Evolutionary conservation across 2,797 vertebrate genomes (phyloP), one percentile per base, ranked within the genome.

Genomic region (Podarcis siculus): DNA sequence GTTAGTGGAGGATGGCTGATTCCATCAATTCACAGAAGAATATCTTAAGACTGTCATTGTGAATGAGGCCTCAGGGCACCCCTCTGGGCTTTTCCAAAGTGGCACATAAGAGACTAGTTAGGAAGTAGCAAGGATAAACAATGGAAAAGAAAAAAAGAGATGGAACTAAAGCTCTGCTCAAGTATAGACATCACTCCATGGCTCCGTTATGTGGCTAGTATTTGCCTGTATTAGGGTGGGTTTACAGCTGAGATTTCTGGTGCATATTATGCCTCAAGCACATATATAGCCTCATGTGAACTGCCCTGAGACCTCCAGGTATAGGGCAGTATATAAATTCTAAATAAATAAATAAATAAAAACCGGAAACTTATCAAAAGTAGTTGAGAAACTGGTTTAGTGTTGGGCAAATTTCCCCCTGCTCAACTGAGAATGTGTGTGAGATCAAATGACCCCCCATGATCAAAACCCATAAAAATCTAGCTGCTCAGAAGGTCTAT

Each of bases 51-150:
- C 77, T 76, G 69, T 32, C 21, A 21, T 76, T 66, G 61, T n/a
- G n/a, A 15, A 35, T 73, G 67, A 85, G n/a, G 87, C 77, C 77
- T 73, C 27, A 30, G 8, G 77, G 77, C n/a, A 76, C 1, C 69
- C 25, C 39, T 81, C 7, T 39, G 61, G 87, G 69, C 30, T 75
- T 79, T 73, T 73, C n/a, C 77, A 84, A 83, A 89, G n/a, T 49
- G 39, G 6, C 58, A 71, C 35, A 15, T 64, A 72, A 73, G 61
- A 84, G 9, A 25, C 42, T 64, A 61, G 30, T 64, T 72, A 84
- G 66, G 37, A 85, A 73, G 61, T 30, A 37, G 21, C 55, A 87
- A 79, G 27, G 42, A 79, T n/a, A 84, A 84, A 42, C 13, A 71
- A 25, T 27, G 23, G 72, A 17, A 49, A 37, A 39, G 58, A 15